A percentile compares a stretch with the other conserved stretches of the same genome.
phyloP scores from a whole-genome alignment of 2,113 vertebrate genomes.

The Clarias magur region DNA sequence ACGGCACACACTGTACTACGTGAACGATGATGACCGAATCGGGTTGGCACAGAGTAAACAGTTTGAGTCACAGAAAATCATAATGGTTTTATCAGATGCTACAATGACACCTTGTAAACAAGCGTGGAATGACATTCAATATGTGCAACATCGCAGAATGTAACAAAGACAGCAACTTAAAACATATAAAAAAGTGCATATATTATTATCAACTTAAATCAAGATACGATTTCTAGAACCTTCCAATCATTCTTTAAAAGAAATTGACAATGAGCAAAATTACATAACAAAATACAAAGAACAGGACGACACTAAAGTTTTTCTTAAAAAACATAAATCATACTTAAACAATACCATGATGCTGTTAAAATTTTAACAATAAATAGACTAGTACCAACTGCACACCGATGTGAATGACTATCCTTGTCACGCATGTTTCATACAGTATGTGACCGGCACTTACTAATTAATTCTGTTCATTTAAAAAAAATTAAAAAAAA shows the following conservation, averaged over 20 bases:
- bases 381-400: conserved; percentile 40
- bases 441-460: conserved; percentile 50
- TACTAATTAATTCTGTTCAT: conserved; percentile 43
- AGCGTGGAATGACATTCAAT: conserved; percentile 35
- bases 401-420: conserved; percentile 10
- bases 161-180: conserved; percentile 34
- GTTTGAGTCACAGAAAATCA: conserved; percentile 1
- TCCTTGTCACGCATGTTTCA: conserved; percentile 18
- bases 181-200: conserved; percentile 39
- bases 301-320: conserved; percentile 9
- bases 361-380: conserved; percentile 30
- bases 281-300: neutral
- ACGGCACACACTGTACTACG: conserved; percentile 29
- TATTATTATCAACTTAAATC: conserved; percentile 6
- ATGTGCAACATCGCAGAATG: conserved; percentile 39
- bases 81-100: neutral
- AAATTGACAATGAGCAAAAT: neutral
- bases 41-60: conserved; percentile 35
- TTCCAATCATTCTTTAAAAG: neutral
- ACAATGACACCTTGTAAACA: conserved; percentile 34
- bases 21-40: neutral
- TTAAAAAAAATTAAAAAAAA: neutral
- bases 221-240: neutral
- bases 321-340: neutral
- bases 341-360: neutral